Evolutionary conservation across 2,888 invertebrate species (phyloP), one percentile per base, ranked within the genome.

Genomic region (Synanthedon formicaeformis): DNA sequence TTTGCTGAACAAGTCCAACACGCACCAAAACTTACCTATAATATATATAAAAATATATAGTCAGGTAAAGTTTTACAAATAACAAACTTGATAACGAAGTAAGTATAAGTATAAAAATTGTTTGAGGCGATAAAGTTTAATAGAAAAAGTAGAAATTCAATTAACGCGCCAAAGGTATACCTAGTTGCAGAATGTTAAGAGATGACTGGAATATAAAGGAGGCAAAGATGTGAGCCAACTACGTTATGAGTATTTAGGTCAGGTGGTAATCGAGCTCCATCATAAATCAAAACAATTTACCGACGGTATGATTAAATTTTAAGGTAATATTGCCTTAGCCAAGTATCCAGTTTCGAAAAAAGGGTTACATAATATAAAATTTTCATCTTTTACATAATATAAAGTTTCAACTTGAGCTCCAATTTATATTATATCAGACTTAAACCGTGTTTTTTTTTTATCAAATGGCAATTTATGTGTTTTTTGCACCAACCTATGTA

Each of bases 231-330:
- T 14, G 45, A 12, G 45, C 13, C 45, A 34, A 45, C 45, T 45
- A 49, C 16, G 23, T 49, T 14, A 16, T 48, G 50, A 52, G 56
- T 55, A 63, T 65, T 62, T 58, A 69, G 79, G 80, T 78, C 78
- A 80, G 61, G 62, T 58, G 67, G 76, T 72, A 80, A 80, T 81
- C 74, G 73, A 66, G 61, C 60, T 34, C 65, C 65, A 68, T 71
- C 73, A 74, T 75, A 75, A 62, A 74, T 66, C 67, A 66, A 68
- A 76, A 75, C 74, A 65, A 78, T 71, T 71, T 65, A 73, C 65
- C 56, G 68, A 68, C 58, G 54, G 55, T 40, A 53, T 67, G 75
- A 73, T 71, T 66, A 64, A 64, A 62, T 64, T 65, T 63, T 12
- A 34, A 14, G 16, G 16, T 50, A 50, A 50, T 16, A 16, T 34